Evolutionary conservation across 2,888 invertebrate species (phyloP).

Genomic region (Perdita meconis): DNA sequence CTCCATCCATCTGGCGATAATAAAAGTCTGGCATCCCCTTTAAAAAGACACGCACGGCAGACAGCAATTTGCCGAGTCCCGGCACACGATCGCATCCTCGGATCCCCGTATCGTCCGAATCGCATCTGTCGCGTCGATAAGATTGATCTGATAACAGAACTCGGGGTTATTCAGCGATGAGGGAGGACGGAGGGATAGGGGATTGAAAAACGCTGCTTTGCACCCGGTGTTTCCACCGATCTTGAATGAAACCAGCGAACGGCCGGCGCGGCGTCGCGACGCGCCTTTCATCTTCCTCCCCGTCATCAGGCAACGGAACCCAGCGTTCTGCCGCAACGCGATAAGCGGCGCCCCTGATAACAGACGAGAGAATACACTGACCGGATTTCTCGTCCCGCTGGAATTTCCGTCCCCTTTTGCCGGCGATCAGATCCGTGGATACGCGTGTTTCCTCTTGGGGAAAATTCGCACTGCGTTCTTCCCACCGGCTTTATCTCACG

Average conservation of each 20-base stretch:
- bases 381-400: conserved; percentile 59
- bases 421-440: conserved; percentile 21
- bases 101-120: neutral
- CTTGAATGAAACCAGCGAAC: neutral
- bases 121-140: neutral
- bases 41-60: too few relatives aligned
- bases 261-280: conserved; percentile 17
- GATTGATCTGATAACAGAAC: neutral
- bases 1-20: too few relatives aligned
- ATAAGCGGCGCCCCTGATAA: conserved; percentile 60
- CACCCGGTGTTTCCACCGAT: neutral
- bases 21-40: too few relatives aligned
- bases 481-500: too few relatives aligned
- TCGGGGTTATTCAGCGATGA: too few relatives aligned
- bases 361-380: conserved; percentile 40
- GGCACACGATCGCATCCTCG: neutral
- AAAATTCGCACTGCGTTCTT: neutral
- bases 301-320: neutral
- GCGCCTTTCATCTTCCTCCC: conserved; percentile 29
- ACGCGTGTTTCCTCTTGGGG: conserved; percentile 12
- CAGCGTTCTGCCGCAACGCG: conserved; percentile 35
- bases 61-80: neutral
- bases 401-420: conserved; percentile 50
- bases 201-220: too few relatives aligned
- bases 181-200: neutral